Conservation (phyloP, 2,113 vertebrate genomes). For the Dicerorhinus sumatrensis region DNA sequence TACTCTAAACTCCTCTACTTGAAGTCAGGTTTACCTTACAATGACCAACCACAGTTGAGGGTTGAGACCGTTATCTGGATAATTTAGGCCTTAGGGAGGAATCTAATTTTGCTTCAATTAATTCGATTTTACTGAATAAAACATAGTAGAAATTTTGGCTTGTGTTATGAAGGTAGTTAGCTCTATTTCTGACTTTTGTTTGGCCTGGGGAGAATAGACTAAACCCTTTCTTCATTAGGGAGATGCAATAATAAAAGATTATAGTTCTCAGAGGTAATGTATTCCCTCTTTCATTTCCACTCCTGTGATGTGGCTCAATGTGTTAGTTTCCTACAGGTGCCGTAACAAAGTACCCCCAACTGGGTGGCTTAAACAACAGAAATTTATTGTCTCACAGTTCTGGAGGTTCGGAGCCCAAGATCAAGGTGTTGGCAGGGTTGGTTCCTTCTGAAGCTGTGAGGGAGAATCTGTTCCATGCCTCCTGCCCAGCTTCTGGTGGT, state of each 20-base stretch:
- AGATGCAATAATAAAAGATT: constrained; percentile 31
- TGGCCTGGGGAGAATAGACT: background rate
- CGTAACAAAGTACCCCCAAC: background rate
- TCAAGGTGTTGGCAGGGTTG: background rate
- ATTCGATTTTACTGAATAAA: constrained; percentile 28
- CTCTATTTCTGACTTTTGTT: constrained; percentile 26
- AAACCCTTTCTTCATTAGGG: background rate
- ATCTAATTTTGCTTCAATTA: background rate
- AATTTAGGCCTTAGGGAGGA: background rate
- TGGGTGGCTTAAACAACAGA: background rate
- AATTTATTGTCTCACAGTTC: background rate
- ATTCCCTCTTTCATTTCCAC: background rate
- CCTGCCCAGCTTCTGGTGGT: background rate
- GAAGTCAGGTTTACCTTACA: constrained; percentile 1
- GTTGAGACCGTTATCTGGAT: background rate
- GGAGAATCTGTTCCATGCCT: background rate
- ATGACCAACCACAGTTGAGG: background rate
- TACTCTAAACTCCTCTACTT: background rate
- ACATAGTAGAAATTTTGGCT: background rate
- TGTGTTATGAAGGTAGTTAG: background rate
- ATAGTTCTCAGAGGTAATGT: background rate
- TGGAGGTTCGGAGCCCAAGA: background rate
- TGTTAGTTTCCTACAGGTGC: background rate
- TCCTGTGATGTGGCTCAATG: background rate
- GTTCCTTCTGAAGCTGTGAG: background rate